Base-by-base conservation (phyloP, 2,113 vertebrate species). In the Osmerus eperlanus region DNA sequence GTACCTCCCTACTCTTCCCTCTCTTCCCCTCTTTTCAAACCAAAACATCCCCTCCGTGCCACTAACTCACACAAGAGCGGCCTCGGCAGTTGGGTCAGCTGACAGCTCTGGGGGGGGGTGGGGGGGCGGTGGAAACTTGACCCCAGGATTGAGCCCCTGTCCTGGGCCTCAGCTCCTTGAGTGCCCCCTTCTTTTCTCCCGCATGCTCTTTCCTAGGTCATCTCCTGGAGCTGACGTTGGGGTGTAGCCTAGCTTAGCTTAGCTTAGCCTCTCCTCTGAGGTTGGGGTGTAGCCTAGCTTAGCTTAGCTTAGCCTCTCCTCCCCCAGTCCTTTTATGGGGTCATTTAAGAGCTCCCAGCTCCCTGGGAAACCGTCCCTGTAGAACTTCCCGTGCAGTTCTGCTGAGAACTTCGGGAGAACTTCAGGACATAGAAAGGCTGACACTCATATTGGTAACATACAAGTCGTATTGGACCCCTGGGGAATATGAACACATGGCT, bases 111-210 rank as follows among this genome's bases (percentile, higher is more conserved):
- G 83, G 86, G 65, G 70, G 74, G 81, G 29, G 29, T 3, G 29
- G 86, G 65, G 75, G 81, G 81, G 89, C 87, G 88, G 79, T 68
- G 72, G 87, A 85, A 91, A 91, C 84, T 85, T 84, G 82, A 90
- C 69, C 77, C 80, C 68, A 70, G 58, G 79, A 85, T 81, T 72
- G 74, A 72, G 81, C 81, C 84, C 79, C 59, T 74, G 82, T 84
- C 74, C 59, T 62, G 88, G 88, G 88, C 88, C 87, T 86, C 88
- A 51, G 75, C 5, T 23, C 76, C 66, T 81, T 4, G 86, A 86
- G 88, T 83, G 88, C 86, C 86, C 88, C 88, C 85, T 67, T 68
- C 55, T 79, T 41, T 41, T 41, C 36, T 41, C 36, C 36, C 8
- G 6, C 6, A 81, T 82, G 74, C 81, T 83, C 84, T 79, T 84